Conservation (phyloP, 2,797 vertebrate species). For the Nannoperca obscura region DNA sequence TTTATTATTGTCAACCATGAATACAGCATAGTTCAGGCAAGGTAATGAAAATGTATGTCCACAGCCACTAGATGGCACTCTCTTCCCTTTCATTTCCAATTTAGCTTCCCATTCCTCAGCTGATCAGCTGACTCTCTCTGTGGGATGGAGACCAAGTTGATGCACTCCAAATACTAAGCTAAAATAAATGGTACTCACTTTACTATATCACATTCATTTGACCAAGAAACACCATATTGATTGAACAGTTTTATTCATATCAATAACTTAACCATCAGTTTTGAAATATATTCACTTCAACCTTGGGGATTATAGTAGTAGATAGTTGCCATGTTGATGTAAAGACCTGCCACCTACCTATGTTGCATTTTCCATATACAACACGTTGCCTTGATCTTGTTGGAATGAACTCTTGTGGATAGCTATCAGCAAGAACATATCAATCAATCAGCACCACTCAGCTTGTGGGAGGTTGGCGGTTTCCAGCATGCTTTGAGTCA, state of each 20-base stretch:
- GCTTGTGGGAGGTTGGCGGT: constrained; percentile 50
- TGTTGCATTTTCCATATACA: constrained; percentile 8
- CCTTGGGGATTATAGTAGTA: not conserved
- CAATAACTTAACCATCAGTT: not conserved
- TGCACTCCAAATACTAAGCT: constrained; percentile 25
- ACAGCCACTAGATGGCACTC: constrained; percentile 82
- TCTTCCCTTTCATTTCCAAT: constrained; percentile 73
- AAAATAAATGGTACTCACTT: constrained; percentile 29
- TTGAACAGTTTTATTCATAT: constrained; percentile 13
- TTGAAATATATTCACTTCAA: not conserved
- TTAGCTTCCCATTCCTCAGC: constrained; percentile 55
- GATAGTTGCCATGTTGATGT: not conserved
- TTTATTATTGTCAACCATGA: constrained; percentile 71
- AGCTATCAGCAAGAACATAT: constrained; percentile 50
- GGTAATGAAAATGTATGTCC: constrained; percentile 52
- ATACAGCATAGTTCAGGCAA: constrained; percentile 49
- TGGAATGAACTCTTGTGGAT: constrained; percentile 17
- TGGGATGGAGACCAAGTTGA: constrained; percentile 18
- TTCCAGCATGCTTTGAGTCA: constrained; percentile 44
- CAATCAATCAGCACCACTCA: constrained; percentile 69
- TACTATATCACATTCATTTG: constrained; percentile 13
- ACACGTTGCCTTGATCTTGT: constrained; percentile 22
- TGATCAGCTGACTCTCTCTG: constrained; percentile 42
- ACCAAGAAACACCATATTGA: constrained; percentile 7
- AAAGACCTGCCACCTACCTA: constrained; percentile 7